Evolutionary conservation across 2,797 vertebrate species (phyloP).

Genomic region (Centroberyx gerrardi): DNA sequence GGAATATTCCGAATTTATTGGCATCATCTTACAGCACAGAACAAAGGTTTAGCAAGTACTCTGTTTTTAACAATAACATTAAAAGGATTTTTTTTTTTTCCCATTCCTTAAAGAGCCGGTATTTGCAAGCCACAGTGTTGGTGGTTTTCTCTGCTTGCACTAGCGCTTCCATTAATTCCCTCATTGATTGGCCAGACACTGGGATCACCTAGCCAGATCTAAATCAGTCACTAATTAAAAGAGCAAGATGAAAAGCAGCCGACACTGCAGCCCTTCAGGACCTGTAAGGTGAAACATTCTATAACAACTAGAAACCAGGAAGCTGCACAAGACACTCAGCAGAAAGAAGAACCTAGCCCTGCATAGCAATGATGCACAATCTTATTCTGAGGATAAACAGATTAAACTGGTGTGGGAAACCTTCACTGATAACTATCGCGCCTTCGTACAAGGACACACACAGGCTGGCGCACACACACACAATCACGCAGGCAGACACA

Average conservation of each 20-base stretch:
- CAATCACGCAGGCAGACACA: background rate
- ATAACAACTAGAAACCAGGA: slow-evolving; percentile 61
- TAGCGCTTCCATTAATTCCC: slow-evolving; percentile 77
- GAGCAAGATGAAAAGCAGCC: slow-evolving; percentile 79
- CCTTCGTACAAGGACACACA: slow-evolving; percentile 65
- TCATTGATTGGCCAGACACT: slow-evolving; percentile 81
- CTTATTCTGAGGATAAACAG: slow-evolving; percentile 71
- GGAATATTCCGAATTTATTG: slow-evolving; percentile 45
- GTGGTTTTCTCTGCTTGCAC: slow-evolving; percentile 59
- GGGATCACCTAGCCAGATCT: slow-evolving; percentile 81
- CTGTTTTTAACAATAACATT: slow-evolving; percentile 39
- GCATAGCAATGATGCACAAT: slow-evolving; percentile 71
- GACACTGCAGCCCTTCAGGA: slow-evolving; percentile 75
- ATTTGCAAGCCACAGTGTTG: slow-evolving; percentile 42
- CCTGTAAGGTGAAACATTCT: slow-evolving; percentile 74
- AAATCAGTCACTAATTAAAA: slow-evolving; percentile 85
- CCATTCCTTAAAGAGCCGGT: slow-evolving; percentile 24
- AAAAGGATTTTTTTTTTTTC: slow-evolving; percentile 51
- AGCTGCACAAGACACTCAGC: slow-evolving; percentile 49
- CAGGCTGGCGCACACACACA: slow-evolving; percentile 19
- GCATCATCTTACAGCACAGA: slow-evolving; percentile 34
- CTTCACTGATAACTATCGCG: slow-evolving; percentile 52
- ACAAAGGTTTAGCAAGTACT: slow-evolving; percentile 3
- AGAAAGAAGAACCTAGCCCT: slow-evolving; percentile 45
- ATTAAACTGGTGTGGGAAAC: slow-evolving; percentile 70